Conservation (phyloP, 2,797 vertebrate genomes). For the Anguilla megastoma region DNA sequence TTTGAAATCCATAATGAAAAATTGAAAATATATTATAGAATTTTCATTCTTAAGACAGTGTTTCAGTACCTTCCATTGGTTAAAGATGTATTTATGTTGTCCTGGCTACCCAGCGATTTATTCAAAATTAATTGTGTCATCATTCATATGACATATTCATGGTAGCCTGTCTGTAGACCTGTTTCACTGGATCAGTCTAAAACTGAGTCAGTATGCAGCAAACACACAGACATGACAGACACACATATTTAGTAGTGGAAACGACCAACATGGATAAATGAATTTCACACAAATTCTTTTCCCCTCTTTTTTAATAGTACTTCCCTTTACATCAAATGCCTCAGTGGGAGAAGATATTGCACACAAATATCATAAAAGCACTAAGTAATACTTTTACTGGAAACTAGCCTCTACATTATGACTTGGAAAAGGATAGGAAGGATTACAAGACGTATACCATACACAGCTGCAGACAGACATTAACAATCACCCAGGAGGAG, state of each 20-base stretch:
- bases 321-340: constrained; percentile 90
- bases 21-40: no score
- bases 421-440: constrained; percentile 81
- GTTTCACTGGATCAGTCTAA: no score
- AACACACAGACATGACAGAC: not conserved
- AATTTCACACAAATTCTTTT: constrained; percentile 76
- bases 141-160: not conserved
- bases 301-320: constrained; percentile 72
- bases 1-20: not conserved
- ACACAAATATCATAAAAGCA: constrained; percentile 99
- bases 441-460: constrained; percentile 93
- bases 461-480: constrained; percentile 93
- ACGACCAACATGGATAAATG: constrained; percentile 34
- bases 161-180: no score
- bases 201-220: not conserved
- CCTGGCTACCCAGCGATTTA: not conserved
- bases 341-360: constrained; percentile 88
- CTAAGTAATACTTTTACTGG: constrained; percentile 92
- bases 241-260: not conserved
- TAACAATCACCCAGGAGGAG: constrained; percentile 88
- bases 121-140: no score
- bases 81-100: not conserved
- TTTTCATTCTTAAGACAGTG: not conserved
- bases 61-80: not conserved
- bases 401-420: constrained; percentile 96